A percentile compares a stretch with the other conserved stretches of the same genome.
These are phyloP conservation scores for Tipula vernalis DNA, from an alignment of 2,888 invertebrate genomes.

Conservation along the genomic window DNA sequence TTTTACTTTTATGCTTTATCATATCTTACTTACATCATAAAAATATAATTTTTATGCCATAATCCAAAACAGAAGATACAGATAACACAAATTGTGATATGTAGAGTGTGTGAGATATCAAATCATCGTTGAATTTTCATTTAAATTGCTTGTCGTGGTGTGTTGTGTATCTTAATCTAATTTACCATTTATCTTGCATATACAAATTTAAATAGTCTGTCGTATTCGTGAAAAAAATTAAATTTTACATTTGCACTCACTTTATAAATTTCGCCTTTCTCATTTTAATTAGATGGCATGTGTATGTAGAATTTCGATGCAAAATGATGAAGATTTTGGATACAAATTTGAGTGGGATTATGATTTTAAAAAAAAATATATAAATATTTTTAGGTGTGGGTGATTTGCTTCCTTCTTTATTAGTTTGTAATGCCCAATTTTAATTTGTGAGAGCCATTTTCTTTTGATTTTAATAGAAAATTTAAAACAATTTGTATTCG, in stretches of 20 bases:
- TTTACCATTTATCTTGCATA: neutral
- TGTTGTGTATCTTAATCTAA: neutral
- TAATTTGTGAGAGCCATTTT: neutral
- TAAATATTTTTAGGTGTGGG: neutral
- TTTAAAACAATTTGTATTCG: neutral
- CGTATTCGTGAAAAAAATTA: neutral
- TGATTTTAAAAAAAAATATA: neutral
- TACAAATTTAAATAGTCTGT: neutral
- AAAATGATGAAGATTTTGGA: neutral
- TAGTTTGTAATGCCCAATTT: neutral
- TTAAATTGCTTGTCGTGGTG: neutral
- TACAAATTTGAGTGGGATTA: neutral
- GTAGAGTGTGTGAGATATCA: neutral
- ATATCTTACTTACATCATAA: neutral
- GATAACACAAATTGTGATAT: neutral
- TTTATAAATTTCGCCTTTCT: neutral
- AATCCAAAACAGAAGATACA: neutral
- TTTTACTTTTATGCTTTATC: neutral
- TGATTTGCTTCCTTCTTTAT: neutral
- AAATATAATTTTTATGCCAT: neutral
- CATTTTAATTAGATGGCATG: neutral
- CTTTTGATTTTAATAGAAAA: neutral
- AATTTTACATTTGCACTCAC: neutral
- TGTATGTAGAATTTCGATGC: neutral
- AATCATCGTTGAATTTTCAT: neutral